Evolutionary conservation across 1,140 invertebrate genomes (phyloP), one percentile per base, ranked within the genome.

Genomic region (Vollenhovia emeryi): DNA sequence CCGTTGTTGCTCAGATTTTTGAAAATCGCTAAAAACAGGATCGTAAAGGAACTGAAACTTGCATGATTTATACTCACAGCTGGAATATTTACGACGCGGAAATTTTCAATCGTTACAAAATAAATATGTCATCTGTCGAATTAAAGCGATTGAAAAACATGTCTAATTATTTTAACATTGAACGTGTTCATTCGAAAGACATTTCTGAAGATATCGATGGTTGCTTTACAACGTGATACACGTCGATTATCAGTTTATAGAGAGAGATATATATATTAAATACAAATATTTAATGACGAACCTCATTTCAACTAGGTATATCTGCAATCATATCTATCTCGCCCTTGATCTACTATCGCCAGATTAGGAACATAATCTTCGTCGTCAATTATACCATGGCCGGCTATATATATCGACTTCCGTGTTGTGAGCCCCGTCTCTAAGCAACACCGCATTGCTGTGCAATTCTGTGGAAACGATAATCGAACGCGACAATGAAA

Each of bases 371-470:
- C 11, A 50, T n/a, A 55, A 82, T 73, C 66, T 36, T 33, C 27
- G 3, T 50, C n/a, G 40, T 78, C 43, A 33, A 71, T 71, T 24
- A 57, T 4, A 8, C 21, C 15, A 21, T 15, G 24, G 18, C 13
- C 24, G n/a, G n/a, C 36, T 57, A 50, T 45, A 43, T 27, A 71
- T 52, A 52, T 4, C 11, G 40, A 57, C 71, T 48, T 88, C 62
- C 64, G 40, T 90, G 89, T 90, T 90, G 57, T 90, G 88, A 59
- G 45, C n/a, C 3, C 36, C 43, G 88, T 90, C 71, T 60, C 89
- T 52, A 90, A 86, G 89, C 88, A 90, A 90, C 89, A 82, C 68
- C 62, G 82, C 88, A 90, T 87, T 86, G 86, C 89, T 84, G 78
- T 87, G 74, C 55, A 87, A 69, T 76, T 73, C 24, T 68, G 24